phyloP scores from a whole-genome alignment of 2,888 invertebrate genomes.

The Cyclophora albipunctata region DNA sequence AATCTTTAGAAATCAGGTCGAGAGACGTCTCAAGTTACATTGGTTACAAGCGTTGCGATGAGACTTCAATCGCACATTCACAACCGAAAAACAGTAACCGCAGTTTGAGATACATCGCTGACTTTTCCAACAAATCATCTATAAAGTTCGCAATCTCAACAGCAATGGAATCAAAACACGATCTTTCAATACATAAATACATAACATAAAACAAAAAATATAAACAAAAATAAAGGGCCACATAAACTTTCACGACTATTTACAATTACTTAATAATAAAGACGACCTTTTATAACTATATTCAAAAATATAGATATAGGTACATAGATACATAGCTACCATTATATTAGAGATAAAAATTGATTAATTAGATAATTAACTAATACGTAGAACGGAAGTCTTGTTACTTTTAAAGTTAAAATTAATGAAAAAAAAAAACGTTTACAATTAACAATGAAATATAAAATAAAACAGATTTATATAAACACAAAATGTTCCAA shows the following conservation, averaged over 20 bases:
- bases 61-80: conserved; percentile 19
- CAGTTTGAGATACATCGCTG: conserved; percentile 9
- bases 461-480: conserved; percentile 26
- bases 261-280: conserved; percentile 65
- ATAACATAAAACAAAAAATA: conserved; percentile 60
- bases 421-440: conserved; percentile 29
- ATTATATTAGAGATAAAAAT: conserved; percentile 57
- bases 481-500: conserved; percentile 5
- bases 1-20: conserved; percentile 10
- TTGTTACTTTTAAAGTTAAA: conserved; percentile 38
- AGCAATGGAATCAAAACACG: conserved; percentile 42
- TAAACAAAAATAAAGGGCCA: conserved; percentile 63
- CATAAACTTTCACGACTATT: conserved; percentile 71
- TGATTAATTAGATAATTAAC: conserved; percentile 48
- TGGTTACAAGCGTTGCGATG: conserved; percentile 19
- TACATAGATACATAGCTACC: conserved; percentile 70
- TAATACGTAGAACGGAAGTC: conserved; percentile 50
- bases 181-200: conserved; percentile 65
- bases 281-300: conserved; percentile 62
- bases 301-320: conserved; percentile 71
- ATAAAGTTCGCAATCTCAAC: conserved; percentile 21
- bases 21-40: conserved; percentile 15
- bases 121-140: conserved; percentile 18
- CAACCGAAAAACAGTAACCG: conserved; percentile 19
- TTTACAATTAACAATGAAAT: conserved; percentile 32